Percentiles rank a stretch among this genome's conserved stretches.
Evolutionary conservation across 2,888 invertebrate species (phyloP).

Genomic region (Euphydryas editha): DNA sequence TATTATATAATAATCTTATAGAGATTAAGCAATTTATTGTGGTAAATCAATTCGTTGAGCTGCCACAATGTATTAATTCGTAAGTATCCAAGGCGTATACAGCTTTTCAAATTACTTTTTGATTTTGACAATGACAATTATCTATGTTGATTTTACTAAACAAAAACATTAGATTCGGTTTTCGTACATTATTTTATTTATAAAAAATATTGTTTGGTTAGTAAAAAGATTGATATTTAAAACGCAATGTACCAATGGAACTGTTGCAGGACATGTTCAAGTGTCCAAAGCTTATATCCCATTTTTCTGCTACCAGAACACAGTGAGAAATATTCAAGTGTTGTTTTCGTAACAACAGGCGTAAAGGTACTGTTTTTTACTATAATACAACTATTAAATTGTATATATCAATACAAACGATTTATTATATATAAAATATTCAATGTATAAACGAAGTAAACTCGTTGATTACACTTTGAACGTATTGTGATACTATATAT

Average conservation of each 20-base stretch:
- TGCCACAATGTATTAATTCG: not conserved
- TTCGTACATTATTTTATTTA: not conserved
- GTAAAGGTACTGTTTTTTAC: slow-evolving; percentile 54
- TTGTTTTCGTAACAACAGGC: slow-evolving; percentile 57
- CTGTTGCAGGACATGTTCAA: slow-evolving; percentile 68
- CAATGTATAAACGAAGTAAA: not conserved
- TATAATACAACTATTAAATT: not conserved
- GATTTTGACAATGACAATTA: slow-evolving; percentile 1
- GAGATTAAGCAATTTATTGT: too few relatives aligned
- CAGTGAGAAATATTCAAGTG: slow-evolving; percentile 60
- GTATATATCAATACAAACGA: not conserved
- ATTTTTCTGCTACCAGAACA: slow-evolving; percentile 59
- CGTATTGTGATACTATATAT: not conserved
- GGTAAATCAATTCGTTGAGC: not conserved
- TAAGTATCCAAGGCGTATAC: not conserved
- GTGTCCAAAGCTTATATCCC: slow-evolving; percentile 53
- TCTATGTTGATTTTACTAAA: slow-evolving; percentile 3
- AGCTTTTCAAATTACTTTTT: not conserved
- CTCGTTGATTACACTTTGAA: not conserved
- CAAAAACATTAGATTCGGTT: not conserved
- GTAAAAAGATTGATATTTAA: not conserved
- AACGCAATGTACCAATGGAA: slow-evolving; percentile 41
- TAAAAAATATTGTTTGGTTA: not conserved
- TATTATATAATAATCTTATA: too few relatives aligned
- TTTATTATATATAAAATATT: slow-evolving; percentile 22